Conservation (phyloP, 1,140 invertebrate species). For the Campodea augens region DNA sequence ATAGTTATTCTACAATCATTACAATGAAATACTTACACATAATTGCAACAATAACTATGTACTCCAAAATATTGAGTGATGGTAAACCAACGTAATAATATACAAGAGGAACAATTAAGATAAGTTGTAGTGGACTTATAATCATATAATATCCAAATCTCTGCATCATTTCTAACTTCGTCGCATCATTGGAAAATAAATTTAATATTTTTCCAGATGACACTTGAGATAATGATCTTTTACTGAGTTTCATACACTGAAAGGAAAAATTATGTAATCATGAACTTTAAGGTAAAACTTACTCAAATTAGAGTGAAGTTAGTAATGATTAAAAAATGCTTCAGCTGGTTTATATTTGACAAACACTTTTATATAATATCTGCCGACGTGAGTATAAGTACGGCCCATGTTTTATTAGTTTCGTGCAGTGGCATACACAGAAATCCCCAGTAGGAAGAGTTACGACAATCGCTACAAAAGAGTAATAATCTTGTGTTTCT, state of each 20-base stretch:
- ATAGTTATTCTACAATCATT: slow-evolving; percentile 6
- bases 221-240: slow-evolving; percentile 26
- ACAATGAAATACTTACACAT: slow-evolving; percentile 1
- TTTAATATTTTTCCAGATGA: slow-evolving; percentile 35
- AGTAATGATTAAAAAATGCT: no score
- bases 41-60: slow-evolving; percentile 23
- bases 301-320: no score
- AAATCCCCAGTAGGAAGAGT: no score
- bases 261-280: no score
- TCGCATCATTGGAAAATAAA: slow-evolving; percentile 34
- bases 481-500: no score
- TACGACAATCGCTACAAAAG: no score
- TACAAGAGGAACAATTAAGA: slow-evolving; percentile 24
- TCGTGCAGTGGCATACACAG: no score
- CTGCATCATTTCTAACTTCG: slow-evolving; percentile 29
- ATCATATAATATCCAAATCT: slow-evolving; percentile 30
- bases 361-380: no score
- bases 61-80: slow-evolving; percentile 25
- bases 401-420: no score
- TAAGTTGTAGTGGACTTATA: slow-evolving; percentile 26
- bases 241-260: slow-evolving; percentile 13
- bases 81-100: slow-evolving; percentile 26
- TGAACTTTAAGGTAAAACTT: no score
- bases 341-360: no score
- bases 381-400: no score